Percentiles rank a stretch among this genome's conserved stretches.
Conservation (phyloP, 30 jellyfish, hydroid and myxozoan genomes). For the Cassiopea andromeda region DNA sequence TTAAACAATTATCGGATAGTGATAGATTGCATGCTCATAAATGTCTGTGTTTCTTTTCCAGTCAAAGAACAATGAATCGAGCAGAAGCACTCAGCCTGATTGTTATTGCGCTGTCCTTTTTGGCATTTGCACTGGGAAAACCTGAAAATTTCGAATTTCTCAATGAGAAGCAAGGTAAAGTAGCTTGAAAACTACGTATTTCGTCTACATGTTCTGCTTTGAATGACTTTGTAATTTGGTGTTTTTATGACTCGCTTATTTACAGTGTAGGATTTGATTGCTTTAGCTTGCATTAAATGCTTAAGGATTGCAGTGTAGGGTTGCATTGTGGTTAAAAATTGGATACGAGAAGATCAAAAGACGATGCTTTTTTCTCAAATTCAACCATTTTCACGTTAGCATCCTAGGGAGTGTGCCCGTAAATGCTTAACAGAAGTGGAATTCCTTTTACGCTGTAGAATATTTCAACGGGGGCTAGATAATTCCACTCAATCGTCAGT, state of each 20-base stretch:
- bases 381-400: too few relatives aligned
- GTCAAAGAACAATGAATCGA: conserved; percentile 9
- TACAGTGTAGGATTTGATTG: background rate
- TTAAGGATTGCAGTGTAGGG: background rate
- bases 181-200: background rate
- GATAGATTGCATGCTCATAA: too few relatives aligned
- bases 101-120: background rate
- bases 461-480: too few relatives aligned
- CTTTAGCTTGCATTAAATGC: background rate
- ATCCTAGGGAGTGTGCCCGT: background rate
- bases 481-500: too few relatives aligned
- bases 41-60: background rate
- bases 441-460: background rate
- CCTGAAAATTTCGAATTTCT: conserved; percentile 55
- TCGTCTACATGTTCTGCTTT: too few relatives aligned
- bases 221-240: too few relatives aligned
- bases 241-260: too few relatives aligned
- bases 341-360: background rate
- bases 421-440: background rate
- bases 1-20: too few relatives aligned
- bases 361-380: background rate
- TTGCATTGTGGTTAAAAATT: background rate
- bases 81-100: background rate
- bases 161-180: conserved; percentile 54
- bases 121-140: conserved; percentile 12